Evolutionary conservation across 1,140 invertebrate species (phyloP), one percentile per base, ranked within the genome.

Genomic region (Hormaphis cornu): DNA sequence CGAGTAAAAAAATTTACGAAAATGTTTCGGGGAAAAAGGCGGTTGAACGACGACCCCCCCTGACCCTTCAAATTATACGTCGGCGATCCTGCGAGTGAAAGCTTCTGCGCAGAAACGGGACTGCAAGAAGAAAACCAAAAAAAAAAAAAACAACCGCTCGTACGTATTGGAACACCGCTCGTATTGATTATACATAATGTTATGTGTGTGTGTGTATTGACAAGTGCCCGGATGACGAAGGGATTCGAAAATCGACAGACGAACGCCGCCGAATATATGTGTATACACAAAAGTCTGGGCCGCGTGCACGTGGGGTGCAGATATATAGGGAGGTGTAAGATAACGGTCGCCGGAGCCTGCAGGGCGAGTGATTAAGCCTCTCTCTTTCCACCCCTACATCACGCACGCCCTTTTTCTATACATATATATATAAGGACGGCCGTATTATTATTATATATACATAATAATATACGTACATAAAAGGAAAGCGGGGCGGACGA

Each of bases 331-430:
- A 28, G 61, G 44, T 33, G n/a, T 66, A 66, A 66, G 61, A 66
- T 66, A 66, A 66, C 61, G 61, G 61, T 66, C 42, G 61, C 59
- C 24, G 40, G 44, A 18, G 59, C 59, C 59, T 63, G 59, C 61
- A 66, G 61, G 42, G 61, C 61, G 70, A 71, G 70, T 50, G 54
- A 58, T 63, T 48, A 61, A 56, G 54, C 70, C 48, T 58, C 46
- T 26, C 30, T 54, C 46, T 14, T 40, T 26, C 30, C 48, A 22
- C 48, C 20, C 20, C 12, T 40, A 14, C 69, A 4, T 20, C 16
- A 35, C n/a, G 54, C 18, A 18, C 12, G 10, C 12, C 7, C 26
- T 58, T n/a, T 35, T 33, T 63, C 59, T 26, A 22, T 2, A 16
- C 40, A 33, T n/a, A 10, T 46, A 18, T 14, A 24, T 20, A 12